Conservation (phyloP, 1,140 invertebrate species). For the Brachionus sp. region DNA sequence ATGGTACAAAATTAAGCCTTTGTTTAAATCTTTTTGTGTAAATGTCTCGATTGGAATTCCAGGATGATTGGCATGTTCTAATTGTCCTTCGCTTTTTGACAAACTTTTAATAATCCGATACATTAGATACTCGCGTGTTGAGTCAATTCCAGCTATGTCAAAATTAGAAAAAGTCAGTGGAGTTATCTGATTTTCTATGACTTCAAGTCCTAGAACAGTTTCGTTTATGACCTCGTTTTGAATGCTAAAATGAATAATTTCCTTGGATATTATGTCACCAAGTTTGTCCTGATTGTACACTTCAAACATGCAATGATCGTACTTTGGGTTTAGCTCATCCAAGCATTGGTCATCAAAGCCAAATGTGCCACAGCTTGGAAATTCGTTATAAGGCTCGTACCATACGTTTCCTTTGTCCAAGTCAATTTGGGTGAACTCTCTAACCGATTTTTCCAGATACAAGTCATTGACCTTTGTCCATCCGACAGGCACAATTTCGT, state of each 20-base stretch:
- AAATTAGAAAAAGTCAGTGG: conserved; percentile 40
- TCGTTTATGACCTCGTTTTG: conserved; percentile 33
- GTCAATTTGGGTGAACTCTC: conserved; percentile 30
- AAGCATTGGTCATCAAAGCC: neutral
- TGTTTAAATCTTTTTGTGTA: conserved; percentile 32
- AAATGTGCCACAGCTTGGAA: neutral
- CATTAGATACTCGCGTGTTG: neutral
- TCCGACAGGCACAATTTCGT: neutral
- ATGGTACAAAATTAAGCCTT: conserved; percentile 29
- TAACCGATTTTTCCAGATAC: neutral
- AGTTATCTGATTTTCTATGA: conserved; percentile 17
- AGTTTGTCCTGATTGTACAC: conserved; percentile 19
- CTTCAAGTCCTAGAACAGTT: conserved; percentile 21
- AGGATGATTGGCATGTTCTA: conserved; percentile 10
- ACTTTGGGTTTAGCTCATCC: neutral
- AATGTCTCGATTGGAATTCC: conserved; percentile 15
- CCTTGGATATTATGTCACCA: conserved; percentile 2
- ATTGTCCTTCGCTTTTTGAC: conserved; percentile 10
- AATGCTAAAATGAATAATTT: conserved; percentile 42
- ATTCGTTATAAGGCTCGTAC: conserved; percentile 34
- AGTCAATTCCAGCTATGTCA: conserved; percentile 44
- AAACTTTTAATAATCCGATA: conserved; percentile 37
- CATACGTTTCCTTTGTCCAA: conserved; percentile 43
- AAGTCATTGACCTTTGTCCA: conserved; percentile 34
- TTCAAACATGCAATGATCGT: conserved; percentile 43